Evolutionary conservation across 2,888 invertebrate genomes (phyloP).

Genomic region (Pandemis corylana): DNA sequence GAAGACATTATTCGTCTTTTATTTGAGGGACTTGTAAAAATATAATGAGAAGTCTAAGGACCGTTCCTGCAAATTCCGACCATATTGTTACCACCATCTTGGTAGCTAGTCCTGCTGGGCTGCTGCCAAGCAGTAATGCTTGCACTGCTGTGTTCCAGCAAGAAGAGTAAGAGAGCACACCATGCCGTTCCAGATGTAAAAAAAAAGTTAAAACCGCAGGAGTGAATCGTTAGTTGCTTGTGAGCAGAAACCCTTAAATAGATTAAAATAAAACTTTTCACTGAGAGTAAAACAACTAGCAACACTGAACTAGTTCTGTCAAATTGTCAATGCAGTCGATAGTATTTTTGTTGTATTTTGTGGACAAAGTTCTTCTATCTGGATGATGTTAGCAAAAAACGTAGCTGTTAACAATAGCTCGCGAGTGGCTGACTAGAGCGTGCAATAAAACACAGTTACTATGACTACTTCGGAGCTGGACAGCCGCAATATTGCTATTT

Average conservation of each 20-base stretch:
- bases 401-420: conserved; percentile 63
- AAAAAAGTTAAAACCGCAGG: too few species aligned
- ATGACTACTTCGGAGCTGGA: conserved; percentile 82
- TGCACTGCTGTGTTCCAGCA: too few species aligned
- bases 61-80: too few species aligned
- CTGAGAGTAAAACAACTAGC: background rate
- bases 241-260: too few species aligned
- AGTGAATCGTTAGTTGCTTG: too few species aligned
- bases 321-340: conserved; percentile 56
- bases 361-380: conserved; percentile 68
- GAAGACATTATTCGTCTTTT: background rate
- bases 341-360: conserved; percentile 64
- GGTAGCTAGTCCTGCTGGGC: too few species aligned
- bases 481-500: conserved; percentile 78
- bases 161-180: too few species aligned
- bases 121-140: too few species aligned
- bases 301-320: conserved; percentile 45
- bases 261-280: background rate
- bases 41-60: too few species aligned
- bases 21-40: too few species aligned
- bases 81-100: too few species aligned
- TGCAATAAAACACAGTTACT: conserved; percentile 60
- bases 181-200: too few species aligned
- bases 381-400: conserved; percentile 81
- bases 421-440: conserved; percentile 60